These are phyloP conservation scores for Megaceryle maxima DNA, from an alignment of 2,113 vertebrate species.

Conservation along the genomic window DNA sequence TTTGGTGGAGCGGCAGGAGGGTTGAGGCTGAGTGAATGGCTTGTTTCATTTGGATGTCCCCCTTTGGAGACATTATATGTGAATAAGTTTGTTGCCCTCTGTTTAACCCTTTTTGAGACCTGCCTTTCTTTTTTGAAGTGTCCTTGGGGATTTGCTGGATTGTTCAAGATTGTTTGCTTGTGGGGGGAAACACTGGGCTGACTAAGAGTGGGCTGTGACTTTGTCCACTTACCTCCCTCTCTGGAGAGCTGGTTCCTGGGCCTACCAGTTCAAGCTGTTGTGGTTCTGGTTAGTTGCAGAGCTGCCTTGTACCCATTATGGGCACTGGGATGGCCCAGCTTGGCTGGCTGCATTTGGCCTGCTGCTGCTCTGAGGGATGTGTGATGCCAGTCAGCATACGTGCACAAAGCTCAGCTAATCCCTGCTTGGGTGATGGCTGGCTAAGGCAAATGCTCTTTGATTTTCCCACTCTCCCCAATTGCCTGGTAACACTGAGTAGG, in stretches of 20 bases:
- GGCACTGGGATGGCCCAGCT: not conserved
- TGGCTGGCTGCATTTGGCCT: not conserved
- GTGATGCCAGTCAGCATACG: accelerated
- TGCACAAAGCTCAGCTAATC: not conserved
- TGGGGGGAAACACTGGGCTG: not conserved
- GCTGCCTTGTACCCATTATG: not conserved
- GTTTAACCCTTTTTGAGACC: not conserved
- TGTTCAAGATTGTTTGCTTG: not conserved
- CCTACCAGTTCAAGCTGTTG: not conserved
- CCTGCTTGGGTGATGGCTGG: not conserved
- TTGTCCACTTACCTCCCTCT: not conserved
- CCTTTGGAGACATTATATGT: not conserved
- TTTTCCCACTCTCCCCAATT: accelerated
- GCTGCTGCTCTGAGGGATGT: not conserved
- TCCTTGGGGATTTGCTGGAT: not conserved
- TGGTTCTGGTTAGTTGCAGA: not conserved
- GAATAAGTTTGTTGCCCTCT: not conserved
- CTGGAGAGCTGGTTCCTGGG: not conserved
- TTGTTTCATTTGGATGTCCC: not conserved
- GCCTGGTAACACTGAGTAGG: not conserved
- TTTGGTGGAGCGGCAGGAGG: accelerated
- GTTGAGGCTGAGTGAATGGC: not conserved
- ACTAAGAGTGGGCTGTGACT: not conserved
- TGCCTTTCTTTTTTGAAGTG: not conserved
- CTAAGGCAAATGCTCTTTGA: not conserved